These are phyloP conservation scores for Drosophila histrio DNA, from an alignment of 2,888 invertebrate genomes.

Conservation along the genomic window DNA sequence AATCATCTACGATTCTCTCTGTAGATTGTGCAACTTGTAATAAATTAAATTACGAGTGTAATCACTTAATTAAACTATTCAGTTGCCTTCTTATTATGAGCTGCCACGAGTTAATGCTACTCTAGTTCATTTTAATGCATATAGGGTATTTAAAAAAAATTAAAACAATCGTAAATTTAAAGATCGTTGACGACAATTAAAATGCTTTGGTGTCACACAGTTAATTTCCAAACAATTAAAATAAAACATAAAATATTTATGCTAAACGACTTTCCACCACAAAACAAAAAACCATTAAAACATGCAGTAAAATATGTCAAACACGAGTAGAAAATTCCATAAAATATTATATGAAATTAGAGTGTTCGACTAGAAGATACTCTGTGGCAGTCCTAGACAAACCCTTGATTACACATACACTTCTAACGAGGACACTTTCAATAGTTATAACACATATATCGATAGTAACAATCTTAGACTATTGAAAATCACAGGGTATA, in stretches of 20 bases:
- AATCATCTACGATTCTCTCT: too few relatives aligned
- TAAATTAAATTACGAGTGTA: too few relatives aligned
- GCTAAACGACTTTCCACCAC: slow-evolving; percentile 57
- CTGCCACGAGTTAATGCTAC: neutral
- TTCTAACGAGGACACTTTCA: neutral
- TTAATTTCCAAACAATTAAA: slow-evolving; percentile 63
- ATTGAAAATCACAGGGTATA: neutral
- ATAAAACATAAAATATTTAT: slow-evolving; percentile 40
- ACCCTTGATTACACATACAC: neutral
- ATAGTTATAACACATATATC: neutral
- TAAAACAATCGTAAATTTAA: slow-evolving; percentile 59
- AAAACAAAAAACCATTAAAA: slow-evolving; percentile 6
- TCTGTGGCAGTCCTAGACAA: neutral
- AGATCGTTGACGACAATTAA: slow-evolving; percentile 62
- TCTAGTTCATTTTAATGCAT: neutral
- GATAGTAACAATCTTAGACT: neutral
- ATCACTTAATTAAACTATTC: neutral
- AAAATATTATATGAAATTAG: slow-evolving; percentile 46
- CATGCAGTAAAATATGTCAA: slow-evolving; percentile 22
- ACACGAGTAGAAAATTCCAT: slow-evolving; percentile 37
- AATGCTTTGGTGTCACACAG: slow-evolving; percentile 55
- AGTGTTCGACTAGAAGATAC: slow-evolving; percentile 21
- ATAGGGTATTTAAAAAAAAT: slow-evolving; percentile 5
- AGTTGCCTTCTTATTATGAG: neutral
- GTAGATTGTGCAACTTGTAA: too few relatives aligned